Evolutionary conservation across 1,140 invertebrate genomes (phyloP).

Genomic region (Rhizoglyphus robini): DNA sequence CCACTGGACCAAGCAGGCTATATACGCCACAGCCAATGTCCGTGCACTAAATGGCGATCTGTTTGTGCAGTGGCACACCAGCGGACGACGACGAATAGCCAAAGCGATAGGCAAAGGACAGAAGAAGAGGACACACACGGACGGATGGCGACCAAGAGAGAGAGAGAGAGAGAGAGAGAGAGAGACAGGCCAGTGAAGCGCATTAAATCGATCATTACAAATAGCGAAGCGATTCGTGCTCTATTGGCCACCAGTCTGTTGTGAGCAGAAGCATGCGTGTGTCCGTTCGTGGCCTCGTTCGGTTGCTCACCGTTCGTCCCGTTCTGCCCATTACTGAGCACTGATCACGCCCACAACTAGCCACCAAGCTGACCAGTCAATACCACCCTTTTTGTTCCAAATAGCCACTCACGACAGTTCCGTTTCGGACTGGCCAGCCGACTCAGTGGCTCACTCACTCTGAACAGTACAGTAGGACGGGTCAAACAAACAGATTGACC

Average conservation of each 20-base stretch:
- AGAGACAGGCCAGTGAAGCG: not conserved
- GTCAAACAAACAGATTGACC: no score
- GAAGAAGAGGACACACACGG: no score
- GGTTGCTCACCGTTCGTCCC: not conserved
- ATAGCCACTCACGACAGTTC: not conserved
- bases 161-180: not conserved
- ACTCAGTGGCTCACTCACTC: no score
- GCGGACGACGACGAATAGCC: no score
- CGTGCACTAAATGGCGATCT: not conserved
- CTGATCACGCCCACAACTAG: constrained; percentile 4
- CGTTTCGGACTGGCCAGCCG: not conserved
- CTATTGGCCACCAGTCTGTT: not conserved
- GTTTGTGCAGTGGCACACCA: not conserved
- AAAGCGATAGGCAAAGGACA: no score
- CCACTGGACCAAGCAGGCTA: no score
- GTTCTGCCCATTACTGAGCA: not conserved
- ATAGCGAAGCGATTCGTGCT: not conserved
- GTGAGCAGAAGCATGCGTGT: not conserved
- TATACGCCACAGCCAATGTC: no score
- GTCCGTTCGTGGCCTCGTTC: not conserved
- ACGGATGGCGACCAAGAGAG: no score
- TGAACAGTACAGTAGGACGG: no score
- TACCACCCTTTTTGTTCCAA: not conserved
- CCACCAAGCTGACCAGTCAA: not conserved
- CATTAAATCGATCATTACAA: constrained; percentile 11